Percentiles rank a stretch among this genome's conserved stretches.
These are phyloP conservation scores for Galbula dea DNA, from an alignment of 2,113 vertebrate genomes.

Conservation along the genomic window DNA sequence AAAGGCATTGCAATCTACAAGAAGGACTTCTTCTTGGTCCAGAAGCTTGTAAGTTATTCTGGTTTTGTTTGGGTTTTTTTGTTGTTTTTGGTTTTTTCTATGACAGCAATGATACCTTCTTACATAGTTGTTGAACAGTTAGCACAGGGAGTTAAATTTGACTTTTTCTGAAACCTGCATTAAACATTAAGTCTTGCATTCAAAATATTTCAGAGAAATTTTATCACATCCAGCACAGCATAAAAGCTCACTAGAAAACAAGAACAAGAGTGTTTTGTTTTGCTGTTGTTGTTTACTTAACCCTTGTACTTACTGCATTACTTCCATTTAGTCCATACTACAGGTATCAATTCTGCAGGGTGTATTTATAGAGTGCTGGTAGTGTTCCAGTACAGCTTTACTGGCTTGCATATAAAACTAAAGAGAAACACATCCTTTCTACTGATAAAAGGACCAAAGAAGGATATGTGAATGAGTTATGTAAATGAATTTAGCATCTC, in stretches of 20 bases:
- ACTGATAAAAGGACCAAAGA: neutral
- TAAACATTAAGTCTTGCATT: neutral
- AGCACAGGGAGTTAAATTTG: neutral
- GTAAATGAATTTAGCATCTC: neutral
- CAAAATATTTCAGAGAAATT: neutral
- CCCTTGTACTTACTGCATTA: neutral
- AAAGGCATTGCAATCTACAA: conserved; percentile 92
- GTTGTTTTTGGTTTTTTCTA: neutral
- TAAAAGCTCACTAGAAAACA: neutral
- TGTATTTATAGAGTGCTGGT: neutral
- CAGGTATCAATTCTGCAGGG: neutral
- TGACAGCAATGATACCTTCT: neutral
- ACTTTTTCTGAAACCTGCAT: neutral
- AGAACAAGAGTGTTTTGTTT: neutral
- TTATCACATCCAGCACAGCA: neutral
- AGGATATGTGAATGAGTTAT: neutral
- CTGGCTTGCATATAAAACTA: neutral
- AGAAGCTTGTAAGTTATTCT: conserved; percentile 86
- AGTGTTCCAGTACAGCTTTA: neutral
- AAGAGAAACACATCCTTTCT: neutral
- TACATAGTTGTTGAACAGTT: neutral
- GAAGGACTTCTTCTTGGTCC: conserved; percentile 98
- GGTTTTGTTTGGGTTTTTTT: neutral
- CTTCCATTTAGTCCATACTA: neutral
- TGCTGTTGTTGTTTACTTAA: neutral